Percentiles rank a stretch among this genome's conserved stretches.
Evolutionary conservation across 1,140 invertebrate genomes (phyloP).

Genomic region (Procambarus virginalis): DNA sequence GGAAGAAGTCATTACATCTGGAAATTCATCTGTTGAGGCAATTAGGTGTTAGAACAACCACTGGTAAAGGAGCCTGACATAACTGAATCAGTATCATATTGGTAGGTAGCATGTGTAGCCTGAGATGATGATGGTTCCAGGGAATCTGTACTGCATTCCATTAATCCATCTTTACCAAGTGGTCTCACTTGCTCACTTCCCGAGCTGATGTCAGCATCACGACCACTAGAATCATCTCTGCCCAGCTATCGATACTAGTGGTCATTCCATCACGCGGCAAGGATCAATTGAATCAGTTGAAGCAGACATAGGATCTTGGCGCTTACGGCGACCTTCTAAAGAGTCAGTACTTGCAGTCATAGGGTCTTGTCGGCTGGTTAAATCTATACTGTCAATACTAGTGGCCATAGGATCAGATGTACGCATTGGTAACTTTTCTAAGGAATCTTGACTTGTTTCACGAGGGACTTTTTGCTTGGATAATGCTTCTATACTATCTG

Average conservation of each 20-base stretch:
- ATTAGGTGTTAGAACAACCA: constrained; percentile 85
- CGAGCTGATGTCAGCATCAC: constrained; percentile 74
- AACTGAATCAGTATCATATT: constrained; percentile 86
- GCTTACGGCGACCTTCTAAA: constrained; percentile 74
- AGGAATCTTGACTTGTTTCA: constrained; percentile 67
- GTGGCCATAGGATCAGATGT: constrained; percentile 78
- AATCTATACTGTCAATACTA: constrained; percentile 81
- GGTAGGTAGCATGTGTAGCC: constrained; percentile 87
- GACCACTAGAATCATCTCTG: constrained; percentile 75
- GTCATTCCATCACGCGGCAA: constrained; percentile 65
- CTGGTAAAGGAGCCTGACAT: constrained; percentile 88
- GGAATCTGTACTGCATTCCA: constrained; percentile 78
- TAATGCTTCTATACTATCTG: constrained; percentile 58
- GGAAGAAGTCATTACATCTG: constrained; percentile 69
- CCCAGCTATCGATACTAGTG: constrained; percentile 71
- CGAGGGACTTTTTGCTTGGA: constrained; percentile 40
- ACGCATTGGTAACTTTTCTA: constrained; percentile 71
- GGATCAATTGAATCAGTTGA: constrained; percentile 73
- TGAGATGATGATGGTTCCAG: constrained; percentile 80
- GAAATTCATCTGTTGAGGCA: constrained; percentile 78
- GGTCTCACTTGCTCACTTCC: constrained; percentile 68
- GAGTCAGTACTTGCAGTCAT: constrained; percentile 75
- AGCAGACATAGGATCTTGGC: constrained; percentile 71
- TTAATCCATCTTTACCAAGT: constrained; percentile 73
- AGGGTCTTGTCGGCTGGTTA: constrained; percentile 68